These are phyloP conservation scores for Neotoxoptera formosana DNA, from an alignment of 1,140 invertebrate species.

Conservation along the genomic window DNA sequence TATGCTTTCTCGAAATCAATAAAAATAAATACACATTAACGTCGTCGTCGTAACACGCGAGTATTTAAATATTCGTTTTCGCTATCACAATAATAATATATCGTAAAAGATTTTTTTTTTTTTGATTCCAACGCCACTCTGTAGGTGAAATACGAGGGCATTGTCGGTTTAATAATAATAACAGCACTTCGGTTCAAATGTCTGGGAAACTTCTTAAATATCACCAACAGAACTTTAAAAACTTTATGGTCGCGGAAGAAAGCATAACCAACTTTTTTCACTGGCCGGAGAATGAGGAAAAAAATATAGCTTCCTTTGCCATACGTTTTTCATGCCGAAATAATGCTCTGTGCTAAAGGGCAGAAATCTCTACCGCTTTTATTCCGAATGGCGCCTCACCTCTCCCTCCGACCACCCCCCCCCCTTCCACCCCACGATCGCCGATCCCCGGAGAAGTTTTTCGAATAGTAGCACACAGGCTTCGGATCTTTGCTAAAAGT, in stretches of 20 bases:
- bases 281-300: conserved; percentile 15
- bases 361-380: conserved; percentile 51
- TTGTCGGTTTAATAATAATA: conserved; percentile 54
- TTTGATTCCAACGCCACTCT: background rate
- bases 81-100: background rate
- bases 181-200: conserved; percentile 48
- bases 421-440: too few species aligned
- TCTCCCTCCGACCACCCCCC: too few species aligned
- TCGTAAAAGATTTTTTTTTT: background rate
- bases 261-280: conserved; percentile 55
- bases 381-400: conserved; percentile 9
- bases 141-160: conserved; percentile 34
- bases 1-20: background rate
- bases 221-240: conserved; percentile 56
- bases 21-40: background rate
- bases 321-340: conserved; percentile 49
- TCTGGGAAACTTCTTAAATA: conserved; percentile 52
- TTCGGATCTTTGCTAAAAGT: conserved; percentile 30
- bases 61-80: background rate
- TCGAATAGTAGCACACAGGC: conserved; percentile 5
- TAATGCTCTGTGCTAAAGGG: conserved; percentile 45
- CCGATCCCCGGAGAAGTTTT: conserved; percentile 36
- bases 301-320: conserved; percentile 50
- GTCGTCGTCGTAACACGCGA: background rate
- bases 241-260: conserved; percentile 39